Base-by-base conservation (phyloP, 2,113 vertebrate species). In the Procavia capensis region DNA sequence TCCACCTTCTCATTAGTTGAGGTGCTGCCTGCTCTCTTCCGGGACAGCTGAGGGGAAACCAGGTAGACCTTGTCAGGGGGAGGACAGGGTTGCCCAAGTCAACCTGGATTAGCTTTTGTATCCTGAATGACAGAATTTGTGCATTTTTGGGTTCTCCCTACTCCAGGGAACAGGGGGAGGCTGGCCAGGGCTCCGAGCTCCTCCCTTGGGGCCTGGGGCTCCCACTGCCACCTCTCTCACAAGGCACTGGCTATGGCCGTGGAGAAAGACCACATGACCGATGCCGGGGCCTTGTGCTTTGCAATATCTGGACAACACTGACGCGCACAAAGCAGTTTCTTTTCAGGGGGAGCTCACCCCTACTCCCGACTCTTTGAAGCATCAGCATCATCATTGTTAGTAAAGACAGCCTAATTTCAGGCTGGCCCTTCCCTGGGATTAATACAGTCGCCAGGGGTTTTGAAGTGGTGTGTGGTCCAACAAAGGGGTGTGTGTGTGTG, bases 401-500 rank as follows among this genome's bases (percentile, higher is more conserved):
- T 72, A 54, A 59, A 91, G 80, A 80, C 2, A 76, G 79, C 41
- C 82, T 79, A 57, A 81, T 89, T 72, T 70, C 27, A 93, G 84
- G 64, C 27, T 74, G 90, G 84, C 27, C 45, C 87, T 92, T 72
- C 90, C 76, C 31, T 78, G 43, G 39, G 76, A 90, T 83, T 95
- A 70, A 47, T 64, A 84, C 0, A n/a, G 34, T 79, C 19, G 14
- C 78, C 36, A 57, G 0, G 31, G 41, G 68, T 85, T 94, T 90
- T 90, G 66, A 96, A 95, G 95, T 94, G 81, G 85, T 91, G 70
- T 88, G 94, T 93, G 88, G 88, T 96, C 93, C 79, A 59, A 9
- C 88, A 39, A 91, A 88, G 43, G 63, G 47, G 57, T 5, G 41
- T 75, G 59, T n/a, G 25, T 72, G 16, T 79, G 29, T 5, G 54